Evolutionary conservation across 2,888 invertebrate genomes (phyloP), one percentile per base, ranked within the genome.

Genomic region (Dermolepida albohirtum): DNA sequence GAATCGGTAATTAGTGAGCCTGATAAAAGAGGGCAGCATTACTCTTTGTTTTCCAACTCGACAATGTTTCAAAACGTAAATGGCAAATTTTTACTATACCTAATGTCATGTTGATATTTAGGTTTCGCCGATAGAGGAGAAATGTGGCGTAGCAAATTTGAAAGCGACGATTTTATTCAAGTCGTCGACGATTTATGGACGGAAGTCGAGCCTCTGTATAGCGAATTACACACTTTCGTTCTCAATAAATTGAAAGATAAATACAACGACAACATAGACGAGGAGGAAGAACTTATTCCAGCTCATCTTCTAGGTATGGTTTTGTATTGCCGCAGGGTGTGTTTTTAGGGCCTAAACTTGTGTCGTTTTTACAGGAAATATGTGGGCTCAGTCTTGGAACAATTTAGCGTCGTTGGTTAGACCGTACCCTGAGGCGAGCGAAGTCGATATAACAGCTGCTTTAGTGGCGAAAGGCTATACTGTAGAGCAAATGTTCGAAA

Each of bases 301-400:
- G 91, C 90, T 1, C 91, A 92, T 81, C 78, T 92, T 63, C 82
- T 91, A 72, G 91, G 92, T 88, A 80, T 22, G 22, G 1, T 11
- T 22, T 22, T 22, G 4, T 27, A n/a, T 27, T 6, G 2, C 17
- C 7, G 10, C 34, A 17, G 2, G 1, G 7, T 12, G 8, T 11
- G 6, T 10, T 6, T 50, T 6, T 43, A 8, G 14, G 4, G 16
- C 43, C 14, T 34, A 5, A 34, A n/a, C 6, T 34, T 34, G 2
- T 34, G 1, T 6, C 1, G 34, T 34, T 34, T 6, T 10, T 65
- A 22, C 78, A 89, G 89, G 89, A 40, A 89, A 89, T 72, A 83
- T 89, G 78, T 89, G 90, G 89, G 88, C 88, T 2, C 89, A 90
- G 78, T 84, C 85, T 62, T 90, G 89, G 89, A 84, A 84, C 70